phyloP scores from a whole-genome alignment of 2,797 vertebrate genomes.

The Argentina silus region DNA sequence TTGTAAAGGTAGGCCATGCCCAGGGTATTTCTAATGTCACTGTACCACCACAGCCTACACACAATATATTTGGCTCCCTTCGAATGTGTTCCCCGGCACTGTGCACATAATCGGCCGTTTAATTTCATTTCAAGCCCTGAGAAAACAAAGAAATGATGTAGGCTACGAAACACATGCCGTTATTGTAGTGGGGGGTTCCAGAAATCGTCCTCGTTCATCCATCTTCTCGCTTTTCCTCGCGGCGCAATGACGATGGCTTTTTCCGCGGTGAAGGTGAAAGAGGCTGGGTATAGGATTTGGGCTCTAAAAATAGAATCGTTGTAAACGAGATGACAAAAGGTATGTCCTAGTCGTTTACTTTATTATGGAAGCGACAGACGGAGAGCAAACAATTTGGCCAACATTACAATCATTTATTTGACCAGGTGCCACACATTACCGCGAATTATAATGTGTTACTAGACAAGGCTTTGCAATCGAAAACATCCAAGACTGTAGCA shows the following conservation, averaged over 20 bases:
- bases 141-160: neutral
- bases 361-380: neutral
- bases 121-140: neutral
- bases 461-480: slow-evolving; percentile 15
- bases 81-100: neutral
- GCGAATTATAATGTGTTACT: neutral
- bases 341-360: neutral
- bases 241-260: neutral
- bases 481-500: slow-evolving; percentile 30
- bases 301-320: slow-evolving; percentile 46
- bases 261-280: slow-evolving; percentile 36
- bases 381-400: neutral
- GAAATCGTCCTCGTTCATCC: neutral
- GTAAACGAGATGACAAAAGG: slow-evolving; percentile 35
- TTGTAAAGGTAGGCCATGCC: neutral
- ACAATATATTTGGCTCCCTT: neutral
- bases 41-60: neutral
- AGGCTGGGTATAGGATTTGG: slow-evolving; percentile 26
- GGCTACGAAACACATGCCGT: slow-evolving; percentile 2
- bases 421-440: neutral
- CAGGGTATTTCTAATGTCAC: neutral
- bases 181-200: neutral
- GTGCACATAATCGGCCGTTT: neutral
- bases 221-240: slow-evolving; percentile 13
- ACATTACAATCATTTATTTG: neutral